Conservation (phyloP, 1,140 invertebrate species). For the Leptinotarsa defecta region DNA sequence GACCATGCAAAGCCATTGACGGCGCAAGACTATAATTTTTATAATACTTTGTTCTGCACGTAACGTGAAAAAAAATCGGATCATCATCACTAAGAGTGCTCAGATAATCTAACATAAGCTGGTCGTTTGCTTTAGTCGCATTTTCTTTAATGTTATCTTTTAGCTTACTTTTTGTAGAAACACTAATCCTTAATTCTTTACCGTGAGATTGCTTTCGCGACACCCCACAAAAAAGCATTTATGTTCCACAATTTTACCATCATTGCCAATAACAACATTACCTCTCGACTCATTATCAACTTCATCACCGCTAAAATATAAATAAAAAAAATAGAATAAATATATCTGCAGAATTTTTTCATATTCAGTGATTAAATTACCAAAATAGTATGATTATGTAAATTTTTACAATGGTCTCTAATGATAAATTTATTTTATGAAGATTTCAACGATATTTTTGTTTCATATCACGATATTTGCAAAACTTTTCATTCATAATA, state of each 20-base stretch:
- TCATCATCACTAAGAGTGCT: not conserved
- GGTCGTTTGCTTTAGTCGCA: not conserved
- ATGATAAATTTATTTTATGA: too few species aligned
- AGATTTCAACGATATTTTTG: too few species aligned
- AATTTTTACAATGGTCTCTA: too few species aligned
- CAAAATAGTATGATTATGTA: too few species aligned
- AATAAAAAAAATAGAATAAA: not conserved
- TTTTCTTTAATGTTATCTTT: conserved; percentile 3
- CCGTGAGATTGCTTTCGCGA: not conserved
- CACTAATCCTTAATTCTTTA: not conserved
- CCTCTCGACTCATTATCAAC: conserved; percentile 1
- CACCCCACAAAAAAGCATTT: not conserved
- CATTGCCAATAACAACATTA: not conserved
- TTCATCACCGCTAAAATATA: not conserved
- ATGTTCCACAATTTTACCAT: not conserved
- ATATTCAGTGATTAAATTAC: too few species aligned
- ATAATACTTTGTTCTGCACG: not conserved
- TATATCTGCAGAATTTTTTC: too few species aligned
- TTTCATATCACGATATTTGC: too few species aligned
- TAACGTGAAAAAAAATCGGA: conserved; percentile 3
- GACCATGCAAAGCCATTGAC: not conserved
- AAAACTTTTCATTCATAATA: too few species aligned
- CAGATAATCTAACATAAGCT: not conserved
- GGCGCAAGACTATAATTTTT: not conserved
- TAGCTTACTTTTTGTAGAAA: not conserved